Conservation (phyloP, 2,888 invertebrate species). For the Trichogramma dendrolimi region DNA sequence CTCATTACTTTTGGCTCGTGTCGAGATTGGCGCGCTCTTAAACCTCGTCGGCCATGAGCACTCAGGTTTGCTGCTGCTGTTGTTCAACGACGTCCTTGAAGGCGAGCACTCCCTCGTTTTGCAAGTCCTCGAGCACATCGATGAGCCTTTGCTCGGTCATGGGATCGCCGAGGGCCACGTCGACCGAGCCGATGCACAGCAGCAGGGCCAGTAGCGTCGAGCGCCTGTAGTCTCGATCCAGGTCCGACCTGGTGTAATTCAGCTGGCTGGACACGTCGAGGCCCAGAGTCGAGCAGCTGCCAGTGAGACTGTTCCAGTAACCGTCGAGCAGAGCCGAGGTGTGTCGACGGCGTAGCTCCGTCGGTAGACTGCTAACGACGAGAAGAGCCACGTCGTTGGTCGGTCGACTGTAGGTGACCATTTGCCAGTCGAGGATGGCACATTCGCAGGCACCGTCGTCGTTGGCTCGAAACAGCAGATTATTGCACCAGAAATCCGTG, state of each 20-base stretch:
- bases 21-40: background rate
- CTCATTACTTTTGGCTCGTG: background rate
- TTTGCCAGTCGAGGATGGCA: slow-evolving; percentile 77
- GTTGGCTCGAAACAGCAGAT: slow-evolving; percentile 62
- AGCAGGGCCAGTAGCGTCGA: slow-evolving; percentile 73
- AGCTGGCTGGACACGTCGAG: slow-evolving; percentile 59
- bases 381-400: slow-evolving; percentile 75
- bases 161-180: slow-evolving; percentile 73
- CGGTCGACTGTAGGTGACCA: slow-evolving; percentile 73
- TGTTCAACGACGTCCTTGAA: slow-evolving; percentile 13
- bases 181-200: slow-evolving; percentile 76
- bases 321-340: slow-evolving; percentile 64
- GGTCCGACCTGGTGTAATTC: slow-evolving; percentile 55
- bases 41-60: background rate
- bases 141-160: slow-evolving; percentile 71
- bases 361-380: slow-evolving; percentile 68
- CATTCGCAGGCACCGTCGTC: slow-evolving; percentile 57
- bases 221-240: slow-evolving; percentile 58
- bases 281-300: slow-evolving; percentile 60
- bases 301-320: slow-evolving; percentile 65
- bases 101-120: slow-evolving; percentile 61
- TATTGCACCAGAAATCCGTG: slow-evolving; percentile 82
- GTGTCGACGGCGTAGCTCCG: slow-evolving; percentile 64
- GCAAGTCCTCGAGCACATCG: slow-evolving; percentile 70
- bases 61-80: too few species aligned